Percentiles rank a stretch among this genome's conserved stretches.
Conservation (phyloP, 2,113 vertebrate species). For the Tichodroma muraria region DNA sequence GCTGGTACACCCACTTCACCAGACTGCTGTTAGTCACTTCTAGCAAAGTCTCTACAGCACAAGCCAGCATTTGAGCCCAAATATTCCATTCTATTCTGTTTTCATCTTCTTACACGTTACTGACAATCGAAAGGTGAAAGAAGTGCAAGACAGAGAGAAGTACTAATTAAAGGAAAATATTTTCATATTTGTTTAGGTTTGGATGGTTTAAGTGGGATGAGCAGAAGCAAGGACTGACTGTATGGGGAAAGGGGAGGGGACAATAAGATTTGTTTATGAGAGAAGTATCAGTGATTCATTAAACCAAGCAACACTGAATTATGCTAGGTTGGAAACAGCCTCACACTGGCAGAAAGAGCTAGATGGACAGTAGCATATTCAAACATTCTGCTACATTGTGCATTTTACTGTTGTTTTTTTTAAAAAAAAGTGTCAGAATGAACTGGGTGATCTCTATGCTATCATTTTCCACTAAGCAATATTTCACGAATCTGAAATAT, state of each 20-base stretch:
- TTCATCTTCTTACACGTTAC: background rate
- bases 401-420: background rate
- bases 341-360: background rate
- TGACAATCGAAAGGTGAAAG: constrained; percentile 12
- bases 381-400: background rate
- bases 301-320: background rate
- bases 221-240: background rate
- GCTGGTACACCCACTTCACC: background rate
- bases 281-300: background rate
- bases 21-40: constrained; percentile 20
- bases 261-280: background rate
- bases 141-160: background rate
- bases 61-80: background rate
- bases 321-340: background rate
- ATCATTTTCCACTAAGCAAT: background rate
- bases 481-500: background rate
- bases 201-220: background rate
- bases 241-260: background rate
- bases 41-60: background rate
- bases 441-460: background rate
- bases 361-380: background rate
- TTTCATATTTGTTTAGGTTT: constrained; percentile 11
- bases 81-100: background rate
- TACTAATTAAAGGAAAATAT: constrained; percentile 11
- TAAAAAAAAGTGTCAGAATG: background rate